Base-by-base conservation (phyloP, 1,140 invertebrate species). In the Drosophila mauritiana region DNA sequence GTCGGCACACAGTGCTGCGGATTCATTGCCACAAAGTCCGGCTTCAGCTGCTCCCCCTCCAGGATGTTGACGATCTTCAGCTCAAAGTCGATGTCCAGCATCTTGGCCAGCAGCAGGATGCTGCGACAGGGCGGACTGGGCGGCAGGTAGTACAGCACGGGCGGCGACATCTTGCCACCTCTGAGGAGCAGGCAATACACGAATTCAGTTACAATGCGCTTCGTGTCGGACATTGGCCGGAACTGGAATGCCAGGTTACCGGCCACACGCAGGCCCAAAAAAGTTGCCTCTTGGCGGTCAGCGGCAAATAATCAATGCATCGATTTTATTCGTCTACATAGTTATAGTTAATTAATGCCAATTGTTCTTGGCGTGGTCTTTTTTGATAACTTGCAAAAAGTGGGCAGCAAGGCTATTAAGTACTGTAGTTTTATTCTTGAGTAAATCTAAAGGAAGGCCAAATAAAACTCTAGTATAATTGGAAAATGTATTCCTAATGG, bases 1-100 rank as follows among this genome's bases (percentile, higher is more conserved):
- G 95, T 94, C 20, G 96, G 95, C 63, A 96, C 91, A n/a, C 93
- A 94, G 72, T 96, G 95, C 52, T 94, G 94, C 4, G 94, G 94
- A 92, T 95, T 95, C 53, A 96, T 93, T 93, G 94, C 65, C 64
- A 92, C 73, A 62, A 91, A 94, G 63, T 94, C 93, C 3, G 93
- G 92, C 27, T 92, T 93, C 31, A 93, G 68, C 22, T 94, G 92
- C 48, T 95, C 94, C 0, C 94, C 94, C 64, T 92, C 90, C 11
- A 93, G 40, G 12, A 94, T 84, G 76, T 95, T 93, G 20, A 94
- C 56, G 20, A 81, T 62, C 81, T 93, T 93, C n/a, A 94, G 76
- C 51, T 95, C 93, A 34, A 95, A 77, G 37, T 93, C 77, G 7
- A 95, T 58, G 27, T 92, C 93, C 36, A 95, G 85, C 63, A 94